Conservation (phyloP, 1,140 invertebrate genomes). For the Zaprionus africanus region DNA sequence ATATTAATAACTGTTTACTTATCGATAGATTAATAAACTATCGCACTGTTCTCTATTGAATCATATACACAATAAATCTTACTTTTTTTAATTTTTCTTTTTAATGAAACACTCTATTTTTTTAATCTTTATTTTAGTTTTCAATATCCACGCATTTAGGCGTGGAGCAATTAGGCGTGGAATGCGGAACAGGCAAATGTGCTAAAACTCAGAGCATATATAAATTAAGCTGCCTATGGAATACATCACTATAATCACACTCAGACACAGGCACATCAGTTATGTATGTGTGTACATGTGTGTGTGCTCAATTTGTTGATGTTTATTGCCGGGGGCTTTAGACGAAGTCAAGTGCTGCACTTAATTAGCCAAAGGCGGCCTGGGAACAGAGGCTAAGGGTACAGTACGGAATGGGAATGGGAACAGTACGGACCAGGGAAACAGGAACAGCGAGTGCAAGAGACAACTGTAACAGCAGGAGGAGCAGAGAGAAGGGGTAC, state of each 20-base stretch:
- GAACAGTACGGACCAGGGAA: conserved; percentile 6
- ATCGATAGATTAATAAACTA: too few relatives aligned
- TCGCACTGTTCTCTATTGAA: too few relatives aligned
- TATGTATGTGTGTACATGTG: conserved; percentile 16
- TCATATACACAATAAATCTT: background rate
- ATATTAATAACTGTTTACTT: too few relatives aligned
- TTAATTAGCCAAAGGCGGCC: conserved; percentile 67
- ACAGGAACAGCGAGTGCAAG: conserved; percentile 24
- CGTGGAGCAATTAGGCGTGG: conserved; percentile 68
- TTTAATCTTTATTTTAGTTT: background rate
- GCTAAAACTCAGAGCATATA: conserved; percentile 58
- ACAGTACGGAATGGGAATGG: conserved; percentile 5
- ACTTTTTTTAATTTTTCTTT: background rate
- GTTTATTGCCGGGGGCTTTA: conserved; percentile 63
- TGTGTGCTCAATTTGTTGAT: conserved; percentile 64
- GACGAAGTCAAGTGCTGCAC: conserved; percentile 65
- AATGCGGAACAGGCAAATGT: conserved; percentile 76
- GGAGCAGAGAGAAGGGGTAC: background rate
- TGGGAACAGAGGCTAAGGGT: conserved; percentile 41
- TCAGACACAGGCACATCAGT: background rate
- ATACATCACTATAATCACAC: conserved; percentile 25
- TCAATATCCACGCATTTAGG: conserved; percentile 8
- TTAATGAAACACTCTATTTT: conserved; percentile 6
- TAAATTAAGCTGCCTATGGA: conserved; percentile 55
- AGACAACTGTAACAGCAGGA: conserved; percentile 1